phyloP scores from a whole-genome alignment of 2,888 invertebrate genomes.

The Rhynchonema sp. region DNA sequence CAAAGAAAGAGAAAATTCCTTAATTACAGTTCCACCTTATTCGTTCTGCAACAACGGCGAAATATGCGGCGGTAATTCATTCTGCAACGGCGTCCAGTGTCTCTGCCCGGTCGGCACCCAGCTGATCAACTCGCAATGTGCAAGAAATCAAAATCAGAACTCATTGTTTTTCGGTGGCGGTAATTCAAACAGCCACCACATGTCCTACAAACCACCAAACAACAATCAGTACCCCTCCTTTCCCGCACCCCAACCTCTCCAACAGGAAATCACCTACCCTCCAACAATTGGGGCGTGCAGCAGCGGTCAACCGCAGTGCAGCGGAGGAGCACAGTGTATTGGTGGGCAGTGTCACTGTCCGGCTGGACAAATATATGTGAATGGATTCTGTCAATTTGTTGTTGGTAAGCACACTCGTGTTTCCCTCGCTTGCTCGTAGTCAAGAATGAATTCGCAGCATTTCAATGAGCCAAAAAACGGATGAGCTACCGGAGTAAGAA shows the following conservation, averaged over 20 bases:
- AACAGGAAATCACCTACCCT: too few species aligned
- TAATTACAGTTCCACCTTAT: background rate
- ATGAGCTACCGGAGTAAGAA: too few species aligned
- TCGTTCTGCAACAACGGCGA: conserved; percentile 13
- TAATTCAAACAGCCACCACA: background rate
- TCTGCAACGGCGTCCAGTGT: conserved; percentile 7
- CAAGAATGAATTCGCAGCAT: too few species aligned
- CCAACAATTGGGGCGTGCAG: conserved; percentile 7
- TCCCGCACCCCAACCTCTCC: background rate
- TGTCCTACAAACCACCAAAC: too few species aligned
- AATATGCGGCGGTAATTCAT: conserved; percentile 12
- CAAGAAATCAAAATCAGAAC: background rate
- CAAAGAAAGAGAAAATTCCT: background rate
- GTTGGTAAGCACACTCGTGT: background rate
- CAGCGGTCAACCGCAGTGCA: conserved; percentile 13
- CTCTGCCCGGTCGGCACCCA: background rate
- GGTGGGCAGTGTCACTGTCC: conserved; percentile 4
- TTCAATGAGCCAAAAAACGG: too few species aligned
- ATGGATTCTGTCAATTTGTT: conserved; percentile 1
- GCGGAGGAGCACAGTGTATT: conserved; percentile 12
- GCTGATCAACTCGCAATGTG: background rate
- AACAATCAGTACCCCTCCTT: background rate
- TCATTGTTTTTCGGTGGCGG: background rate
- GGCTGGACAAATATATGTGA: conserved; percentile 1
- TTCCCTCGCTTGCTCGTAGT: too few species aligned